phyloP scores from a whole-genome alignment of 1,140 invertebrate genomes.

The Macrobrachium nipponense region DNA sequence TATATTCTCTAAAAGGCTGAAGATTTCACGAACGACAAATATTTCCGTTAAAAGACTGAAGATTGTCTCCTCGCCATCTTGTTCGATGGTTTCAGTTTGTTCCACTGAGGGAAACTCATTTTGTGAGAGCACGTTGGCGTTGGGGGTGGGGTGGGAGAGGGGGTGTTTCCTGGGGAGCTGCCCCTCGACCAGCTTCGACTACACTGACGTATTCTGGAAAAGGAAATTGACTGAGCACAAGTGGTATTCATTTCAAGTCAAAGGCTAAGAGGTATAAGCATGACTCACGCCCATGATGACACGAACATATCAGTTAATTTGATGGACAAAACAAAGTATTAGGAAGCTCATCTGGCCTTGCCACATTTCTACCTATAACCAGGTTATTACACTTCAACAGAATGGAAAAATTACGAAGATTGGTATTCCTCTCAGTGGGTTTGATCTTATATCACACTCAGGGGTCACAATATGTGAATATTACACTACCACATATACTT shows the following conservation, averaged over 20 bases:
- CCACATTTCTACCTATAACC: too few relatives aligned
- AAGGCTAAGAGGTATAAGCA: too few relatives aligned
- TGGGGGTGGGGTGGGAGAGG: neutral
- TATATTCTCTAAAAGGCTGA: too few relatives aligned
- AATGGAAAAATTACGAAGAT: too few relatives aligned
- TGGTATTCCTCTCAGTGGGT: too few relatives aligned
- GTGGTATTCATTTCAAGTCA: neutral
- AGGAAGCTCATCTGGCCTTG: too few relatives aligned
- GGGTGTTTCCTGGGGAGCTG: neutral
- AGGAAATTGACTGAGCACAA: neutral
- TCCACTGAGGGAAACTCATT: neutral
- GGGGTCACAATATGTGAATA: neutral
- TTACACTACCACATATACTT: conserved; percentile 8
- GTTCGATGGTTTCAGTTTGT: neutral
- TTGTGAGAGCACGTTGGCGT: neutral
- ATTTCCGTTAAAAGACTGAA: neutral
- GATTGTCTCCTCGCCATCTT: neutral
- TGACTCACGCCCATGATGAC: neutral
- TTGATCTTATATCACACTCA: neutral
- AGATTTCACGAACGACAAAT: too few relatives aligned
- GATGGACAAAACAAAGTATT: too few relatives aligned
- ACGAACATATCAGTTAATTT: neutral
- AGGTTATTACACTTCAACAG: too few relatives aligned
- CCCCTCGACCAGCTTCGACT: conserved; percentile 1
- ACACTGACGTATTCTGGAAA: neutral